Conservation (phyloP, 2,797 vertebrate species). For the Oreortyx pictus region DNA sequence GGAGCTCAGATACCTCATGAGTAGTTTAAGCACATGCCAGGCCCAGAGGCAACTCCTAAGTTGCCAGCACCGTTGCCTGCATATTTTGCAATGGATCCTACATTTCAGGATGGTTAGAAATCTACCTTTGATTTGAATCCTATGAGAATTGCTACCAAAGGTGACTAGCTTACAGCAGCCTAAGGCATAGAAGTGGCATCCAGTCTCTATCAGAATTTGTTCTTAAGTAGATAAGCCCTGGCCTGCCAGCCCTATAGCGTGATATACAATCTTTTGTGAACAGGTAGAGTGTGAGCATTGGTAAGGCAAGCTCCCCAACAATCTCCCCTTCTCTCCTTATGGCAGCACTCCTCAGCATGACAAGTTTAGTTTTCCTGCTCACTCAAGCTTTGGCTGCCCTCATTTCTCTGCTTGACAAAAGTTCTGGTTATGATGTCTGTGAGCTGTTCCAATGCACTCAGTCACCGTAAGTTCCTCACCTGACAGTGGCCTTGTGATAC, state of each 20-base stretch:
- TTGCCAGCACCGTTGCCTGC: background rate
- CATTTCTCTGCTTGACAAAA: background rate
- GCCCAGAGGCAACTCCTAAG: conserved; percentile 56
- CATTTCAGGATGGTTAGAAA: conserved; percentile 18
- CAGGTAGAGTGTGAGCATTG: background rate
- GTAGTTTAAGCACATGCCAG: conserved; percentile 55
- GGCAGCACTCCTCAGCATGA: background rate
- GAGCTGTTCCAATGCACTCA: background rate
- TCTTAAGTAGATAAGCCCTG: conserved; percentile 39
- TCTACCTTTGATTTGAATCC: background rate
- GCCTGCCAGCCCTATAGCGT: conserved; percentile 49
- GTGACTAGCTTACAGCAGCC: background rate
- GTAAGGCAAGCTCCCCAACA: background rate
- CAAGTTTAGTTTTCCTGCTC: background rate
- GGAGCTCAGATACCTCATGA: conserved; percentile 46
- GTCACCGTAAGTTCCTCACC: background rate
- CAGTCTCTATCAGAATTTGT: conserved; percentile 21
- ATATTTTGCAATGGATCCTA: conserved; percentile 61
- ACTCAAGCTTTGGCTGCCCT: background rate
- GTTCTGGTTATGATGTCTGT: background rate
- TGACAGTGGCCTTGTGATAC: background rate
- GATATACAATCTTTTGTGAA: background rate
- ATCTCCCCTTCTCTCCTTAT: background rate
- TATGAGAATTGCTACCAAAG: conserved; percentile 6
- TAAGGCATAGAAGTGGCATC: conserved; percentile 23